Evolutionary conservation across 2,113 vertebrate genomes (phyloP).

Genomic region (Cinclus cinclus): DNA sequence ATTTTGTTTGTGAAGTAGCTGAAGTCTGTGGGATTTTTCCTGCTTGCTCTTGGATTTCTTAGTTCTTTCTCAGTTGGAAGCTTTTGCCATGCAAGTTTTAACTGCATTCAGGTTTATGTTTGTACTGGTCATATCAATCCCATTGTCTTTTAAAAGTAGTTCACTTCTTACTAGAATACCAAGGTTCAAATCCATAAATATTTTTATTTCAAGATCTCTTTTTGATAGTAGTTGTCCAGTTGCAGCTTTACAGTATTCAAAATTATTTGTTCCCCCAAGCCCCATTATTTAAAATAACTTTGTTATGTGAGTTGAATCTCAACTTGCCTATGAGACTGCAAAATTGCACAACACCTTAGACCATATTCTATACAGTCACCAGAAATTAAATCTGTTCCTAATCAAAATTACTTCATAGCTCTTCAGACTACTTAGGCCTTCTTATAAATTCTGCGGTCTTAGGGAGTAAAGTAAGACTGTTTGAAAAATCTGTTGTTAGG

Average conservation of each 20-base stretch:
- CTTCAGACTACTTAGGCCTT: neutral
- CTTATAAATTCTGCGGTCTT: neutral
- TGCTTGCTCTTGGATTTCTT: neutral
- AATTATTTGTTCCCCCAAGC: neutral
- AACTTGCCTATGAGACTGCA: neutral
- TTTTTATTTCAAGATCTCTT: neutral
- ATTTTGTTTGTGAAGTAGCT: neutral
- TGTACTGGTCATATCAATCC: neutral
- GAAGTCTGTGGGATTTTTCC: rapidly evolving
- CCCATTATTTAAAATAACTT: neutral
- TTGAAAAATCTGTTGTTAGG: neutral
- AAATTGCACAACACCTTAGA: neutral
- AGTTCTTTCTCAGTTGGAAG: neutral
- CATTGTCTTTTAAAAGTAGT: neutral
- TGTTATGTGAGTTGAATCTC: neutral
- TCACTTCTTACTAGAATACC: neutral
- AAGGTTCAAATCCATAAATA: neutral
- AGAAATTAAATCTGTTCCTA: neutral
- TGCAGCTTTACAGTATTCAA: neutral
- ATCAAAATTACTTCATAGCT: neutral
- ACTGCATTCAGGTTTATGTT: neutral
- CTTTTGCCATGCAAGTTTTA: neutral
- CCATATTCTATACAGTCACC: neutral
- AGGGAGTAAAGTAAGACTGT: neutral
- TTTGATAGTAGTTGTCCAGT: neutral